phyloP scores from a whole-genome alignment of 1,140 invertebrate species.

The Drosophila ogumai region DNA sequence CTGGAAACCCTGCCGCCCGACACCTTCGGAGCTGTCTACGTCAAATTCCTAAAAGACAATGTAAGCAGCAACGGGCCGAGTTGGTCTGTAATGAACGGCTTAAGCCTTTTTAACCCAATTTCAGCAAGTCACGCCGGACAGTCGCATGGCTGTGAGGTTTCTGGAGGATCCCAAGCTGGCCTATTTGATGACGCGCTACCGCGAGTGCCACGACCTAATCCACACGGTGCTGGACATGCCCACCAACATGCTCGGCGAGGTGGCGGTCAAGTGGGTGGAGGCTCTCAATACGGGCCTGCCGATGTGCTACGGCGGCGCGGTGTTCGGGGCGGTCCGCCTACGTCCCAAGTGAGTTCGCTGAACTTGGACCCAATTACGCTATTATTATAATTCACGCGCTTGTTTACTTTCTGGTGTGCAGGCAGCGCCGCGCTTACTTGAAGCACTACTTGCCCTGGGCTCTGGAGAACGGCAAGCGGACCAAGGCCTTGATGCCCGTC shows the following conservation, averaged over 20 bases:
- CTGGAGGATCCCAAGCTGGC: conserved; percentile 95
- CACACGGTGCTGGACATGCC: conserved; percentile 96
- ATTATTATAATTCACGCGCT: conserved; percentile 21
- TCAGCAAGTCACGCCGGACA: conserved; percentile 96
- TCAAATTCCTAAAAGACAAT: conserved; percentile 92
- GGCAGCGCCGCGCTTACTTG: conserved; percentile 92
- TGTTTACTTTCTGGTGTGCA: conserved; percentile 84
- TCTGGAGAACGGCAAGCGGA: conserved; percentile 90
- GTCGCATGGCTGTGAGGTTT: conserved; percentile 94
- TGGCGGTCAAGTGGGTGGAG: conserved; percentile 99
- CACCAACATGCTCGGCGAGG: conserved; percentile 97
- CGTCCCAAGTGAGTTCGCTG: conserved; percentile 88
- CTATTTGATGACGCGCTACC: conserved; percentile 98
- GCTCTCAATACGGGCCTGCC: conserved; percentile 95
- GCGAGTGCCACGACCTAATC: conserved; percentile 97
- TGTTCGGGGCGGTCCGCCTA: conserved; percentile 94
- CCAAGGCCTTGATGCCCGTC: conserved; percentile 90
- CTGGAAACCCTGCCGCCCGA: conserved; percentile 90
- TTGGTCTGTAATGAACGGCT: background rate
- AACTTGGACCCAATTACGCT: conserved; percentile 23
- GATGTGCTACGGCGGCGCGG: conserved; percentile 94
- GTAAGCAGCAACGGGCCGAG: conserved; percentile 84
- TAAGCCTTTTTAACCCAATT: conserved; percentile 7
- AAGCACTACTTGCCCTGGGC: conserved; percentile 95
- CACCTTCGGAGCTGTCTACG: conserved; percentile 94